Conservation (phyloP, 2,888 invertebrate species). For the Didymodactylos carnosus region DNA sequence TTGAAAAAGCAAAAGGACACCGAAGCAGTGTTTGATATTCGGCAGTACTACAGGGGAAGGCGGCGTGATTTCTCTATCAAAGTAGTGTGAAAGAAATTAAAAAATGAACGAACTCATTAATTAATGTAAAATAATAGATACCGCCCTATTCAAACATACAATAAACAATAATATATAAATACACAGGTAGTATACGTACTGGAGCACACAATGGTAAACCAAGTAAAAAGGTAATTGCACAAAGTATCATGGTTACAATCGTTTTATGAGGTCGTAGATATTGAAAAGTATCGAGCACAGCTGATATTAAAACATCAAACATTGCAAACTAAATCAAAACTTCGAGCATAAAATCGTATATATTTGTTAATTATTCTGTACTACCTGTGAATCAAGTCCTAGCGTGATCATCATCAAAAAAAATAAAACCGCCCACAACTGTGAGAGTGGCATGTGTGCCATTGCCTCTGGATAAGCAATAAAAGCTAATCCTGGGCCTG, state of each 20-base stretch:
- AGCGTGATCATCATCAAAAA: conserved; percentile 8
- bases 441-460: background rate
- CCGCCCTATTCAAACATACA: no score
- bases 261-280: background rate
- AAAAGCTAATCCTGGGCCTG: conserved; percentile 16
- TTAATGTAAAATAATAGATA: no score
- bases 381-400: conserved; percentile 1
- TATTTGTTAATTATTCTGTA: background rate
- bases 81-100: no score
- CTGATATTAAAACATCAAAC: background rate
- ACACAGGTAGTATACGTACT: no score
- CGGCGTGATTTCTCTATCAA: no score
- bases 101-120: no score
- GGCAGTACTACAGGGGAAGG: no score
- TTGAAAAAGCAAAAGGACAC: no score
- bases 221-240: background rate
- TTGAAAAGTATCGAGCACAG: background rate
- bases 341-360: background rate
- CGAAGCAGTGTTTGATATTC: no score
- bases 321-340: background rate
- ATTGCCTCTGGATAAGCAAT: conserved; percentile 10
- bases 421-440: background rate
- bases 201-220: background rate
- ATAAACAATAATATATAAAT: no score
- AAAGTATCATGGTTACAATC: background rate